Evolutionary conservation across 2,888 invertebrate species (phyloP), one percentile per base, ranked within the genome.

Genomic region (Hybos culiciformis): DNA sequence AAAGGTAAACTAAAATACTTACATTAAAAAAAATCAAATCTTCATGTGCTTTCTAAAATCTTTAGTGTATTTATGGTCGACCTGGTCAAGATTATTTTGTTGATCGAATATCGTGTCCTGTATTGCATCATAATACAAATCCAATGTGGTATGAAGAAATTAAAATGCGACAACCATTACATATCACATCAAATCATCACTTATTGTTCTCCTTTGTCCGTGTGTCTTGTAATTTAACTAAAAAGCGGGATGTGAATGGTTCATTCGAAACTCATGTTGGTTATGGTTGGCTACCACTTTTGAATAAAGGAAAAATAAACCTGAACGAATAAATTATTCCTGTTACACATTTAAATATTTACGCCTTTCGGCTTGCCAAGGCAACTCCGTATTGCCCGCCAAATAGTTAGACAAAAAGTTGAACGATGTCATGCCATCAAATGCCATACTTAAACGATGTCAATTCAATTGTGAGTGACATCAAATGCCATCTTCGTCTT

Each of bases 181-280:
- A 87, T 48, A 69, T 97, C 40, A 81, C 85, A 33, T 67, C 79
- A 0, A 78, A 81, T 41, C 96, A 96, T 65, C 97, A 97, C 62
- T 67, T 98, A 44, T 72, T 97, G 41, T 96, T 97, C 69, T 87
- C 88, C 4, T 96, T 97, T 69, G 83, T 87, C 59, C 97, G 98
- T 63, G 85, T 98, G 47, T 91, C 92, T 47, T 94, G 96, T 61
- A 86, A 91, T 67, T 74, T 83, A 50, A 75, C 83, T 40, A 83
- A 84, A 63, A 83, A 83, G 58, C 76, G 79, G 42, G 83, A 83
- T 51, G 74, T 78, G 24, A 78, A 78, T 45, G 74, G 83, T 14
- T 49, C 61, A 3, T 67, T 64, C 32, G 87, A 87, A 62, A 83
- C 77, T 50, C 80, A 87, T 54, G 86, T 96, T 42, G 97, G 97